phyloP scores from a whole-genome alignment of 2,888 invertebrate species.

The Bembecia ichneumoniformis region DNA sequence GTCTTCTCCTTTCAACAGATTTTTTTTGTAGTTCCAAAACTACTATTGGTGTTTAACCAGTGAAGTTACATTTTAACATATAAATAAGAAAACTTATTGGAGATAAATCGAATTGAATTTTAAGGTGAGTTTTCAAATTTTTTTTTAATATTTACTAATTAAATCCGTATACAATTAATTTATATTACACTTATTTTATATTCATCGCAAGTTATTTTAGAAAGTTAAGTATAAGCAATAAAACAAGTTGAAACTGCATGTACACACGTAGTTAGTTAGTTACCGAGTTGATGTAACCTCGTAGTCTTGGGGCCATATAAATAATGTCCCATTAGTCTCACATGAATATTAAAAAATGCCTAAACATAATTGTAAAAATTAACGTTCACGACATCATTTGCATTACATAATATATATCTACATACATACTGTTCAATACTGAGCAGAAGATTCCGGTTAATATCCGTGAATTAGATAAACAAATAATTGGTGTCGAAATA shows the following conservation, averaged over 20 bases:
- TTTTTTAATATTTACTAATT: neutral
- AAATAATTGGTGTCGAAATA: too few species aligned
- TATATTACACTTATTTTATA: neutral
- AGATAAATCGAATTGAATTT: constrained; percentile 40
- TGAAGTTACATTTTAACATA: constrained; percentile 43
- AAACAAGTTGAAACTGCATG: constrained; percentile 55
- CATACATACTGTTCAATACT: too few species aligned
- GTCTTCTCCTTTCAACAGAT: neutral
- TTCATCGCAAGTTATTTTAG: constrained; percentile 21
- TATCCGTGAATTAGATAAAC: too few species aligned
- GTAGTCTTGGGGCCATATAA: constrained; percentile 47
- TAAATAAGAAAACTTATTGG: constrained; percentile 17
- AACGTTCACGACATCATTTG: neutral
- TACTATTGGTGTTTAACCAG: constrained; percentile 46
- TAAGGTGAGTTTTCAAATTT: constrained; percentile 39
- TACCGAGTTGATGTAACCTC: constrained; percentile 53
- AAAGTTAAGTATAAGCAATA: constrained; percentile 56
- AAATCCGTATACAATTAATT: constrained; percentile 5
- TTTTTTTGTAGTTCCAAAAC: constrained; percentile 24
- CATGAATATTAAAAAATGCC: neutral
- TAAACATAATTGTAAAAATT: neutral
- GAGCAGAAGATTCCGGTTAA: too few species aligned
- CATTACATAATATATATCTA: too few species aligned
- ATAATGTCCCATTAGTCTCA: constrained; percentile 33
- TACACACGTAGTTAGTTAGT: constrained; percentile 43